Evolutionary conservation across 2,113 vertebrate species (phyloP).

Genomic region (Lathamus discolor): DNA sequence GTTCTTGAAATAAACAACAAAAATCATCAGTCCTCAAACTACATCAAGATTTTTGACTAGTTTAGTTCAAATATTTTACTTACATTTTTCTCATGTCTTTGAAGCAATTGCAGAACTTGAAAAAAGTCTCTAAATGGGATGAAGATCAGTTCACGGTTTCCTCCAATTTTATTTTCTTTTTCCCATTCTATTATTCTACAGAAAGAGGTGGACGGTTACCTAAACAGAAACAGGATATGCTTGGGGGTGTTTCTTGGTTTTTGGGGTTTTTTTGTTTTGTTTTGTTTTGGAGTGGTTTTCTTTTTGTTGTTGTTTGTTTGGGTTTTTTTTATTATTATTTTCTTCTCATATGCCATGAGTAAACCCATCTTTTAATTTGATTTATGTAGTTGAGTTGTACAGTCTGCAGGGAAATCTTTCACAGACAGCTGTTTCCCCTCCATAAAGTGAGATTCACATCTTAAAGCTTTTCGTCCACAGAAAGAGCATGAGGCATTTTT

Average conservation of each 20-base stretch:
- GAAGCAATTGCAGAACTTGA: not conserved
- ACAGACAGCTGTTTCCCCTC: not conserved
- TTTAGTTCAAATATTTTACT: not conserved
- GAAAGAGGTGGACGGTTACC: not conserved
- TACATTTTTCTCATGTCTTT: not conserved
- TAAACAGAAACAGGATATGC: not conserved
- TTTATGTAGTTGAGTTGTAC: not conserved
- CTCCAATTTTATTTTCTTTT: not conserved
- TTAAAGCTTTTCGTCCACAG: not conserved
- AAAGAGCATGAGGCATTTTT: not conserved
- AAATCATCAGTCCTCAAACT: not conserved
- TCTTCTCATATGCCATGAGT: not conserved
- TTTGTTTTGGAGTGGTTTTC: not conserved
- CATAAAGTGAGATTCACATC: not conserved
- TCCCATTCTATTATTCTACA: not conserved
- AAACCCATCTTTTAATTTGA: not conserved
- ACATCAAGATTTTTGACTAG: not conserved
- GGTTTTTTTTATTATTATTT: not conserved
- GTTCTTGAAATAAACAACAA: not conserved
- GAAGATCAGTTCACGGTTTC: not conserved
- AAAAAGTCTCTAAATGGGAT: not conserved
- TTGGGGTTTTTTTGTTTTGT: not conserved
- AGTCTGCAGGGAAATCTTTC: not conserved
- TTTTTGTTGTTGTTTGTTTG: not conserved
- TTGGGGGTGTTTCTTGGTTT: not conserved